Evolutionary conservation across 1,140 invertebrate species (phyloP), one percentile per base, ranked within the genome.

Genomic region (Aphelinus atriplicis): DNA sequence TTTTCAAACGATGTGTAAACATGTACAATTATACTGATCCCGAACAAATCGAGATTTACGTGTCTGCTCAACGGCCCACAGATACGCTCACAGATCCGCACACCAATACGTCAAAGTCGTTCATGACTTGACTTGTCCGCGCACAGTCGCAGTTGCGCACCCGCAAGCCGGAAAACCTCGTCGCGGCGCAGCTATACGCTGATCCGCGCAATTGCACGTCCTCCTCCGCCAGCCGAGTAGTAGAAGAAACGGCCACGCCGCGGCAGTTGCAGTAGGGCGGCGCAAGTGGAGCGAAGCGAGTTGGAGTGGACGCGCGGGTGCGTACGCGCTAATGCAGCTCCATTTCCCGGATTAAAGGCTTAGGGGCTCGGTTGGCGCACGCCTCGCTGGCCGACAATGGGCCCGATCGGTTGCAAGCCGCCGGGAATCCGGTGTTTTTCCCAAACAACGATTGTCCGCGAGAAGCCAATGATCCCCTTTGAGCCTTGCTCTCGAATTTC

Each of bases 301-400:
- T 7, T 2, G 43, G 9, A 26, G n/a, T 51, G 43, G 46, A 7
- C 3, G 63, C 6, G 48, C 2, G n/a, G 51, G 1, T 43, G 56
- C 67, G 47, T 60, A 48, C 51, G 56, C 57, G 67, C 56, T 81
- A 80, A 84, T 85, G 82, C 84, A 83, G 82, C 83, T 86, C 84
- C 79, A 81, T 86, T 86, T 86, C 84, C 69, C 65, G 47, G 85
- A 87, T 87, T 86, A 86, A 82, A 79, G 83, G 84, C 83, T 84
- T 86, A 86, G 81, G 79, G 83, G 81, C 81, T 82, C 82, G 26
- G 26, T 26, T 26, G 81, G 77, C 83, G 71, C 75, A 85, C 81
- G 84, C 82, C 77, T 80, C 78, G 82, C 68, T 82, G 77, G 78
- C 79, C 67, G 70, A 60, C 76, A 83, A 86, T 87, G 58, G 77